Base-by-base conservation (phyloP, 2,113 vertebrate genomes). In the Kobus ellipsiprymnus region DNA sequence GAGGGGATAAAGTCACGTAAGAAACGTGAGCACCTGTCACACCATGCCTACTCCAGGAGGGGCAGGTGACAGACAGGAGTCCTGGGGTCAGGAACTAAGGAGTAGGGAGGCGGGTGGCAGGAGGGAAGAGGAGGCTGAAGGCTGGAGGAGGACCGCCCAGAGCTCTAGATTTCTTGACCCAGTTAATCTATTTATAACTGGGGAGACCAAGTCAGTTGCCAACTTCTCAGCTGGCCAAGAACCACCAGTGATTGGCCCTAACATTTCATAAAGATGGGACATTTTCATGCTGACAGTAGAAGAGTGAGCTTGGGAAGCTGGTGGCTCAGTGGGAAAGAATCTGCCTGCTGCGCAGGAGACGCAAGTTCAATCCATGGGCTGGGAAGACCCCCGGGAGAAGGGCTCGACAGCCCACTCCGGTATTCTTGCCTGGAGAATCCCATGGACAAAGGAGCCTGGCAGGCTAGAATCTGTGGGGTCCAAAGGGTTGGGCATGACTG, bases 1-100 rank as follows among this genome's bases (percentile, higher is more conserved):
- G 30, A 52, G 29, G 88, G 23, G 55, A 25, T 3, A 15, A 19
- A 16, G 50, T 7, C 67, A 60, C 25, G 1, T 23, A 40, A 33
- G 48, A 30, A 3, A 29, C 0, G 0, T 0, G 48, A 21, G 27
- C 2, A 11, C 33, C 36, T 14, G n/a, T 12, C 15, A 21, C 30
- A 46, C 11, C 5, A 27, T 1, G 33, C 8, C 36, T 16, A 19
- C 40, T 29, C 44, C 27, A 29, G 0, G 0, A 55, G 48, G 48
- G 11, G 11, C 17, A 8, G 5, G 0, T 21, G 30, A 19, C n/a
- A 30, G 14, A 44, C 0, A n/a, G 21, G 29, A 30, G 83, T 8
- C 19, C 9, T 50, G 88, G 19, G 27, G 29, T 19, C 46, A 64
- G 30, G 44, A 36, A 7, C 9, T 15, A 82, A 27, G 10, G 12